phyloP scores from a whole-genome alignment of 2,797 vertebrate species.

The Hippocampus kuda region DNA sequence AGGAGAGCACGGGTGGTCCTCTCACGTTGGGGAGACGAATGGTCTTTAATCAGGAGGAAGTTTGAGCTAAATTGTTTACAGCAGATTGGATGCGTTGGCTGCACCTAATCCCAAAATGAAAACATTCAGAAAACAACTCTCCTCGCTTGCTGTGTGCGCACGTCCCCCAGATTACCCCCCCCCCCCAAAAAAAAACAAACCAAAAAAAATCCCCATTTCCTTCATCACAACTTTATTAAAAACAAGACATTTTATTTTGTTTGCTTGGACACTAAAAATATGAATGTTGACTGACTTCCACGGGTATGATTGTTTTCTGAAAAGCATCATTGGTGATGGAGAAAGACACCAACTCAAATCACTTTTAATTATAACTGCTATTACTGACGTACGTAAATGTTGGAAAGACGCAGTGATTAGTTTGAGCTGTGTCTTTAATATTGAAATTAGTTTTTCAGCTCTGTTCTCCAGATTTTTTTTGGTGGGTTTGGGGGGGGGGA shows the following conservation, averaged over 20 bases:
- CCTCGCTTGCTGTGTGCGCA: background rate
- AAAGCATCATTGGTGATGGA: too few relatives aligned
- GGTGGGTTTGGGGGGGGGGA: too few relatives aligned
- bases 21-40: background rate
- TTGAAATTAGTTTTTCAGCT: too few relatives aligned
- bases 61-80: background rate
- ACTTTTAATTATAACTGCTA: too few relatives aligned
- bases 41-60: constrained; percentile 1
- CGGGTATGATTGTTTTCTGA: too few relatives aligned
- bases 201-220: background rate
- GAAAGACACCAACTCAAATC: too few relatives aligned
- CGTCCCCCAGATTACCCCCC: background rate
- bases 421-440: too few relatives aligned
- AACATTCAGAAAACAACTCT: background rate
- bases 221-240: background rate
- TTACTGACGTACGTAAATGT: too few relatives aligned
- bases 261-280: background rate
- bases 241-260: background rate
- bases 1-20: background rate
- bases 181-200: too few relatives aligned
- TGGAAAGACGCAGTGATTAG: too few relatives aligned
- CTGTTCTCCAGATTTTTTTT: too few relatives aligned
- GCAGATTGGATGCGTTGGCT: constrained; percentile 1
- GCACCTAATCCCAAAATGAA: constrained; percentile 5
- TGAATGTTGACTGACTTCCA: background rate